Evolutionary conservation across 2,113 vertebrate genomes (phyloP), one percentile per base, ranked within the genome.

Genomic region (Centropus unirufus): DNA sequence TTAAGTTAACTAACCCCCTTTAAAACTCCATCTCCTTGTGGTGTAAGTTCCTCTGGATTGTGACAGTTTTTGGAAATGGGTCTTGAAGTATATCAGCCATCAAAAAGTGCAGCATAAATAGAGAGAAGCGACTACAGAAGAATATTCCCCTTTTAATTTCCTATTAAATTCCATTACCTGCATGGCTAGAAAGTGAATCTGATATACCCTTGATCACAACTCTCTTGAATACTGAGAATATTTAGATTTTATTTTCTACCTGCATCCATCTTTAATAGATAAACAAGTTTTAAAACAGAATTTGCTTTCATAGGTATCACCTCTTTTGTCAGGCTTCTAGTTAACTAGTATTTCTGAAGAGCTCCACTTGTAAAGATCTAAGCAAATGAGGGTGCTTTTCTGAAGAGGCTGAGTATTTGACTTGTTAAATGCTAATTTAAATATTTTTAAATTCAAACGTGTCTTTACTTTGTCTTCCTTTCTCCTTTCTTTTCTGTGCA

Each of bases 371-470:
- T 77, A 87, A 86, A 81, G 36, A 83, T 27, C 88, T 91, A 86
- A 85, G 88, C 89, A 51, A 81, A 47, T 52, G 80, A 97, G 91
- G 79, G 26, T 89, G 47, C 59, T 92, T 81, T 89, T 83, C 68
- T 78, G 44, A 52, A 89, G 78, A 75, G 87, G 26, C 57, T 89
- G 90, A 80, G 92, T 44, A 70, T 69, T 40, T 76, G 94, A 96
- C 94, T 96, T 93, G 81, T 97, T 97, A 95, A 97, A 93, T 27
- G 46, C 88, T 87, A 92, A 97, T 97, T 97, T 94, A 97, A 98
- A 98, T 91, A 93, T 89, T 97, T 96, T 94, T 86, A 96, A 98
- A 97, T 93, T 79, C 86, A 86, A 90, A 81, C 95, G 86, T 93
- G 74, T 93, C 91, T 95, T 95, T 81, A 85, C 79, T 93, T 96